phyloP scores from a whole-genome alignment of 2,888 invertebrate species.

The Drosophila neonasuta region DNA sequence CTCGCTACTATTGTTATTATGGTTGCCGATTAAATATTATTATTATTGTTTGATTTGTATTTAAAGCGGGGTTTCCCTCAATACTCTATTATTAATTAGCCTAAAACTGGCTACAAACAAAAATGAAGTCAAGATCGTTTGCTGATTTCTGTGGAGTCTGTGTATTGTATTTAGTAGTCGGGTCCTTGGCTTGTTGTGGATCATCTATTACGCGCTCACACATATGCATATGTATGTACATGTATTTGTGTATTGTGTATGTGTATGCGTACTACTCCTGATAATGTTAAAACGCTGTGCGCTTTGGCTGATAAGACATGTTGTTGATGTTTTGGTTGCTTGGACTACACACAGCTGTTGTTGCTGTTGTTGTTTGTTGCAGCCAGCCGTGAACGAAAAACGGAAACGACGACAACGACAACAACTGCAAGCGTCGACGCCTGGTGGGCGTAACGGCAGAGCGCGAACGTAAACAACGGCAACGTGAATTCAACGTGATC shows the following conservation, averaged over 20 bases:
- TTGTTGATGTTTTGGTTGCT: slow-evolving; percentile 74
- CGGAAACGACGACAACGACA: slow-evolving; percentile 53
- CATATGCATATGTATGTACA: slow-evolving; percentile 7
- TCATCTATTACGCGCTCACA: slow-evolving; percentile 38
- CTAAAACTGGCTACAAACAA: slow-evolving; percentile 9
- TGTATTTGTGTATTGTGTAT: slow-evolving; percentile 10
- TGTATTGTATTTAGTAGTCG: slow-evolving; percentile 25
- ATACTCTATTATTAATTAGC: neutral
- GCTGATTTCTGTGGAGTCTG: slow-evolving; percentile 4
- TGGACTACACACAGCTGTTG: slow-evolving; percentile 31
- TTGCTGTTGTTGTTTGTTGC: slow-evolving; percentile 41
- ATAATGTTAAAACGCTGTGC: slow-evolving; percentile 42
- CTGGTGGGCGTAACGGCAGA: slow-evolving; percentile 60
- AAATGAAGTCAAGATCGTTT: slow-evolving; percentile 26
- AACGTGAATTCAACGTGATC: slow-evolving; percentile 77
- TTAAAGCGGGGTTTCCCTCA: slow-evolving; percentile 19
- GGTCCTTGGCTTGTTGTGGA: slow-evolving; percentile 58
- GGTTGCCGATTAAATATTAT: slow-evolving; percentile 9
- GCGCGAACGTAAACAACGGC: slow-evolving; percentile 70
- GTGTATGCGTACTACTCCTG: slow-evolving; percentile 40
- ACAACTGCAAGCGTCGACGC: slow-evolving; percentile 19
- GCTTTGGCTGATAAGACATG: slow-evolving; percentile 49
- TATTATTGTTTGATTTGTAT: neutral
- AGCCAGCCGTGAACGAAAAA: slow-evolving; percentile 63
- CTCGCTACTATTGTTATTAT: neutral